Conservation (phyloP, 2,113 vertebrate genomes). For the Jacana jacana region DNA sequence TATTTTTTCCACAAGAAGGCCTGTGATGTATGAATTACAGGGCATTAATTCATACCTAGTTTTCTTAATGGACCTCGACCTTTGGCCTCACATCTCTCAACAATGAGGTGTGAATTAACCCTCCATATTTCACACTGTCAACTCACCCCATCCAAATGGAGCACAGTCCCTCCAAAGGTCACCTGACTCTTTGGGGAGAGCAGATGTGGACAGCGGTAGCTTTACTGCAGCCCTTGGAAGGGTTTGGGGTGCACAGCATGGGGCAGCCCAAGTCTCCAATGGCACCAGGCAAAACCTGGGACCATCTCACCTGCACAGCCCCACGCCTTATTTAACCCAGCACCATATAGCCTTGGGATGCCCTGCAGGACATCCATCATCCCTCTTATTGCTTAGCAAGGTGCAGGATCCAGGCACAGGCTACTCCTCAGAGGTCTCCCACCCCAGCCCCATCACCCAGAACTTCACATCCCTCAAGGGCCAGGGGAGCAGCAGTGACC, state of each 20-base stretch:
- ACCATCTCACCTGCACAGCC: neutral
- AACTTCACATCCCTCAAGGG: rapidly evolving
- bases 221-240: neutral
- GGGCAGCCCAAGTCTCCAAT: neutral
- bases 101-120: constrained; percentile 53
- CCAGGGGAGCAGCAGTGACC: neutral
- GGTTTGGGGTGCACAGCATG: neutral
- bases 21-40: neutral
- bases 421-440: neutral
- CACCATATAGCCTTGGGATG: neutral
- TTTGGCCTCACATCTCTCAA: neutral
- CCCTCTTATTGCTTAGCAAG: neutral
- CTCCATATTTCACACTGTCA: neutral
- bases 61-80: constrained; percentile 41
- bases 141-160: neutral
- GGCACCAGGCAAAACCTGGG: neutral
- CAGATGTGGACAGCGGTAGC: neutral
- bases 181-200: neutral
- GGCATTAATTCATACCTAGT: constrained; percentile 34
- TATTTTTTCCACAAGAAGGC: neutral
- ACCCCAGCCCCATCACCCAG: neutral
- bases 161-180: neutral
- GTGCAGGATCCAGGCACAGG: neutral
- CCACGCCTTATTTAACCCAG: neutral
- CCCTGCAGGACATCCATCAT: neutral